These are phyloP conservation scores for Shargacucullia verbasci DNA, from an alignment of 2,888 invertebrate genomes.

Conservation along the genomic window DNA sequence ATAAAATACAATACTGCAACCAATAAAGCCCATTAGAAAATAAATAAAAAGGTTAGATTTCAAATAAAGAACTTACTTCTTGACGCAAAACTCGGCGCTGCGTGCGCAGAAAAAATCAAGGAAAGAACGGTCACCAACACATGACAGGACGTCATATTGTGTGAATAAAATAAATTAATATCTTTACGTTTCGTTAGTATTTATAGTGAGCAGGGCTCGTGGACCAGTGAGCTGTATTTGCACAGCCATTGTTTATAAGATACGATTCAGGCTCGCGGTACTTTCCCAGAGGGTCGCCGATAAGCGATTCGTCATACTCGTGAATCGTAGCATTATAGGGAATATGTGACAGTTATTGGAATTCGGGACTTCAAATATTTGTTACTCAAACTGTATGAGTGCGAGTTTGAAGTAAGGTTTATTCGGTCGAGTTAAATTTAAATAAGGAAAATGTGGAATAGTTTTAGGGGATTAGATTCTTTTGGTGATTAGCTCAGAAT, in stretches of 20 bases:
- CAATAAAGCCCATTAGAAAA: too few species aligned
- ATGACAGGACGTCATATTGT: constrained; percentile 35
- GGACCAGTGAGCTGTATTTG: constrained; percentile 25
- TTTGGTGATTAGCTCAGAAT: too few species aligned
- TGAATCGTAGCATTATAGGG: background rate
- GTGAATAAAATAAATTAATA: constrained; percentile 15
- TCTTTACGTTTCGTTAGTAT: constrained; percentile 7
- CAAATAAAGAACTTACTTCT: constrained; percentile 27
- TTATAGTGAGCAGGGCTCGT: constrained; percentile 18
- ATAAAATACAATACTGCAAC: too few species aligned
- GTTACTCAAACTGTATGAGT: constrained; percentile 9
- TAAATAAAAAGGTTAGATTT: too few species aligned
- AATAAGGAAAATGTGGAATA: constrained; percentile 26
- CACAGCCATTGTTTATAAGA: constrained; percentile 32
- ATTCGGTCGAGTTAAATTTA: constrained; percentile 1
- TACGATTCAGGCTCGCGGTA: constrained; percentile 35
- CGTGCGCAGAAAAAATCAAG: constrained; percentile 22
- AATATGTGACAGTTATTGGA: constrained; percentile 19
- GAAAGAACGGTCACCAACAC: constrained; percentile 24
- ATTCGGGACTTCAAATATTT: constrained; percentile 27
- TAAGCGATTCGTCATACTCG: constrained; percentile 27
- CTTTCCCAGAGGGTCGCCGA: constrained; percentile 41
- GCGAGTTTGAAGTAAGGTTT: constrained; percentile 25
- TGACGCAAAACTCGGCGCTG: constrained; percentile 20
- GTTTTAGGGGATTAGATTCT: background rate